Evolutionary conservation across 1,140 invertebrate genomes (phyloP).

Genomic region (Drosophila azteca): DNA sequence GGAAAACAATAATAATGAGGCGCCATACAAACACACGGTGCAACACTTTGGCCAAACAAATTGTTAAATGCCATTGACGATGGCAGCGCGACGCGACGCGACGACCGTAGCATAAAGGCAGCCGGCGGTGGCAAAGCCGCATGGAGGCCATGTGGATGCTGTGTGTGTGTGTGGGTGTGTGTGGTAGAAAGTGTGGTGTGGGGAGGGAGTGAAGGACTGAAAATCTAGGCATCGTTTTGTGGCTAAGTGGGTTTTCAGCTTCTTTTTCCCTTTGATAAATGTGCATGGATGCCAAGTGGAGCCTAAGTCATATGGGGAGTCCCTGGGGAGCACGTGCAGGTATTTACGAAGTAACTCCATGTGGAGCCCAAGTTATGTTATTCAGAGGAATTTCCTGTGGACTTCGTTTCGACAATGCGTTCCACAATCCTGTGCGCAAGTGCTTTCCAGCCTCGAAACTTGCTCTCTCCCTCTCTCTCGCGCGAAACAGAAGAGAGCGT

Average conservation of each 20-base stretch:
- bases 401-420: constrained; percentile 10
- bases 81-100: not conserved
- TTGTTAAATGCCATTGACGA: constrained; percentile 43
- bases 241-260: constrained; percentile 20
- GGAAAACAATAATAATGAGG: constrained; percentile 73
- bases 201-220: not conserved
- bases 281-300: constrained; percentile 10
- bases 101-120: not conserved
- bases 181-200: not conserved
- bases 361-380: constrained; percentile 58
- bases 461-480: constrained; percentile 23
- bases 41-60: constrained; percentile 65
- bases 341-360: constrained; percentile 36
- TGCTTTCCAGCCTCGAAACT: constrained; percentile 47
- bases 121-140: not conserved
- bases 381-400: constrained; percentile 26
- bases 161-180: not conserved
- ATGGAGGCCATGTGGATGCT: constrained; percentile 24
- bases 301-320: constrained; percentile 16
- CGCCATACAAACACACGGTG: constrained; percentile 67
- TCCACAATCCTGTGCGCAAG: constrained; percentile 27
- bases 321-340: constrained; percentile 29
- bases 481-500: not conserved
- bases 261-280: constrained; percentile 17
- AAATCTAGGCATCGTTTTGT: constrained; percentile 51